These are phyloP conservation scores for Irena cyanogastra DNA, from an alignment of 2,113 vertebrate species.

Conservation along the genomic window DNA sequence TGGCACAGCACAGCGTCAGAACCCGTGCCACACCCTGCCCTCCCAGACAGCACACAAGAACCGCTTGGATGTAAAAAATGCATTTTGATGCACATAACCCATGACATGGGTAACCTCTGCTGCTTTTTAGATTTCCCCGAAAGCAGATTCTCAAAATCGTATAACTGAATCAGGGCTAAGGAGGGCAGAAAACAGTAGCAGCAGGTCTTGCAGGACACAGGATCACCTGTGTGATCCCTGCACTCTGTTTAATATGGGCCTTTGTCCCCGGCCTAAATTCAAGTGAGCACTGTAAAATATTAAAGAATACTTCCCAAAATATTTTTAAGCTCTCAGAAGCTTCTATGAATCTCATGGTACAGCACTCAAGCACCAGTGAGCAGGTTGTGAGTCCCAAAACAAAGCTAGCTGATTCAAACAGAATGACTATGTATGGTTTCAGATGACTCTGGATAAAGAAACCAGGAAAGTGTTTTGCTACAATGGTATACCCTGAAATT, in stretches of 20 bases:
- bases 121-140: background rate
- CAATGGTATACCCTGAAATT: background rate
- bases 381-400: background rate
- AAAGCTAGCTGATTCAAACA: background rate
- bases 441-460: background rate
- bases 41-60: background rate
- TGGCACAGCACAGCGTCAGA: accelerated
- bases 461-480: background rate
- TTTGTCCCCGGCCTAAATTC: background rate
- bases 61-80: background rate
- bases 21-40: too few species aligned
- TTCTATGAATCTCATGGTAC: background rate
- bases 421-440: background rate
- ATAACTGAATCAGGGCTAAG: background rate
- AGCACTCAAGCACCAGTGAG: background rate
- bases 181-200: background rate
- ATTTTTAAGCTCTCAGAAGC: background rate
- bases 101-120: accelerated
- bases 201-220: background rate
- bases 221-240: background rate
- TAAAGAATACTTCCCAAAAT: background rate
- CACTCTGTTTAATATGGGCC: background rate
- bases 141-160: background rate
- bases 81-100: background rate
- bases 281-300: background rate